Base-by-base conservation (phyloP, 2,888 invertebrate species). In the Drosophila rubida region DNA sequence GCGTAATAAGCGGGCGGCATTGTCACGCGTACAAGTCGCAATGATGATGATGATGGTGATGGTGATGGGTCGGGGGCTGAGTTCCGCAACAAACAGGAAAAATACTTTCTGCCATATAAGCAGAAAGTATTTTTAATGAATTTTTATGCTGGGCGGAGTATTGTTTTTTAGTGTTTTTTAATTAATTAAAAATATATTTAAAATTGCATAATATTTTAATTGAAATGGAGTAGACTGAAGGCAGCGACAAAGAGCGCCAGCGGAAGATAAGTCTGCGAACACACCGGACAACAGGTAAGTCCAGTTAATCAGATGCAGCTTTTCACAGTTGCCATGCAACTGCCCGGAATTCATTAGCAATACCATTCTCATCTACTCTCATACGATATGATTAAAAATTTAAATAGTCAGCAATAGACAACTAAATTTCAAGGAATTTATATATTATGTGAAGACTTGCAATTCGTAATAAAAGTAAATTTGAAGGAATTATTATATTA, bases 41-140 rank as follows among this genome's bases (percentile, higher is more conserved):
- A 41, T 46, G 19, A 19, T 19, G 19, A 19, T 19, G 32, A n/a
- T 32, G 63, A n/a, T 35, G 54, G 58, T 19, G 19, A 19, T 19
- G 32, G 5, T 32, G 63, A n/a, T 35, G 54, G 58, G 45, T 45
- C 42, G 69, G 61, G 69, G 61, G 69, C 54, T 62, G 70, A 51
- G 50, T 58, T 45, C 60, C 55, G 63, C 82, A 75, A 68, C 76
- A 87, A 87, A 70, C 76, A 72, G 79, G 49, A 75, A 83, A 79
- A 82, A 80, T 61, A 68, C 65, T 78, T 75, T 81, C 51, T 66
- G 83, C 70, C 65, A 35, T 69, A 83, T 83, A 86, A 74, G 88
- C 86, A 86, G 66, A 76, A 81, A 80, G 77, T 80, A 80, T 83
- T 87, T 87, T 71, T 75, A 79, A 82, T 82, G 88, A 82, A 85